Evolutionary conservation across 2,797 vertebrate genomes (phyloP).

Genomic region (Naso thynnoides): DNA sequence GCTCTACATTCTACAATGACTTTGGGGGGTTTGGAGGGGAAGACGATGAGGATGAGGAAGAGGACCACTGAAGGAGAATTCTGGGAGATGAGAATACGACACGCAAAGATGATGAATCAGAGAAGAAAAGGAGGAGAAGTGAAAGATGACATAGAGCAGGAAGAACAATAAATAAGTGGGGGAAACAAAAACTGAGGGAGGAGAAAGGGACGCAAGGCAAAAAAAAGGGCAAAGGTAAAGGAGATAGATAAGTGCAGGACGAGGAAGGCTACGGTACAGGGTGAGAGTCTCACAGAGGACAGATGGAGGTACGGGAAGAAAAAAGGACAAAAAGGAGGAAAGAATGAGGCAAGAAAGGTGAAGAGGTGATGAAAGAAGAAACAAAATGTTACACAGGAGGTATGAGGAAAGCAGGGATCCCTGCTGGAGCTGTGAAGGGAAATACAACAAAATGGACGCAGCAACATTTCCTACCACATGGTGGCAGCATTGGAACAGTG

Average conservation of each 20-base stretch:
- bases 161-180: background rate
- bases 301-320: background rate
- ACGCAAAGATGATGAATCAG: no score
- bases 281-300: background rate
- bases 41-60: background rate
- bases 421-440: no score
- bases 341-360: background rate
- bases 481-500: conserved; percentile 65
- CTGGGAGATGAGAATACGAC: no score
- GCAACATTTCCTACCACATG: conserved; percentile 39
- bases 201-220: background rate
- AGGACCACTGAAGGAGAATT: background rate
- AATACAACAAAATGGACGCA: background rate
- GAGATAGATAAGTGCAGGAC: background rate
- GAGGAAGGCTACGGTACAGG: no score
- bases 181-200: background rate
- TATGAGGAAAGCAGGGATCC: background rate
- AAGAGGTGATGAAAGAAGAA: background rate
- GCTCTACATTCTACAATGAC: conserved; percentile 66
- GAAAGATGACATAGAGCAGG: background rate
- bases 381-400: background rate
- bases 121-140: background rate
- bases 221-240: background rate
- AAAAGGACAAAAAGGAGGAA: background rate
- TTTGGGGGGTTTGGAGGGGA: background rate